Conservation (phyloP, 2,113 vertebrate genomes). For the Megalops atlanticus region DNA sequence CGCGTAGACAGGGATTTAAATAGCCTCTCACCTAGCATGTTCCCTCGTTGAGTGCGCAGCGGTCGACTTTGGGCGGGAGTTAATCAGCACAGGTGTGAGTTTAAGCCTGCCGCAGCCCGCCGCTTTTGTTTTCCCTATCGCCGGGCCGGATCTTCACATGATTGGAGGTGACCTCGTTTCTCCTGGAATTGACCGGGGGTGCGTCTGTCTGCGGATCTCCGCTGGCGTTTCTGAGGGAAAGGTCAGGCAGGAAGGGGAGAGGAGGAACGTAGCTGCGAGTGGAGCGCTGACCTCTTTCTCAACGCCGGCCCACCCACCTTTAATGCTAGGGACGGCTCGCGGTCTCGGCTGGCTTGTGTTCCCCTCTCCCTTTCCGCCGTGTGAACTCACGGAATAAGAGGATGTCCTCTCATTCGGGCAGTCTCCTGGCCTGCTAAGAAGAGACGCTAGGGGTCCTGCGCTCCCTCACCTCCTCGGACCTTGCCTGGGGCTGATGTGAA, state of each 20-base stretch:
- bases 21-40: background rate
- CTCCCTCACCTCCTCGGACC: background rate
- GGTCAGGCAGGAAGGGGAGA: background rate
- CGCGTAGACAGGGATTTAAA: background rate
- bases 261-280: background rate
- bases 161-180: background rate
- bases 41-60: background rate
- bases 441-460: background rate
- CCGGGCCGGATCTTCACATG: background rate
- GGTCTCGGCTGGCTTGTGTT: no score
- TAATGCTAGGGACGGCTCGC: background rate
- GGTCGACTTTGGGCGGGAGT: background rate
- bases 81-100: background rate
- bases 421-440: no score
- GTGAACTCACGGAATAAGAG: background rate
- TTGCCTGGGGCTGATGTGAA: no score
- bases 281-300: background rate
- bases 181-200: no score
- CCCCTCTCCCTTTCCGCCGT: background rate
- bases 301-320: background rate
- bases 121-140: background rate
- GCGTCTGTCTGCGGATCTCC: background rate
- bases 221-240: background rate
- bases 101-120: background rate
- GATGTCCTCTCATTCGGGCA: background rate